Evolutionary conservation across 1,140 invertebrate genomes (phyloP).

Genomic region (Eulimnadia texana): DNA sequence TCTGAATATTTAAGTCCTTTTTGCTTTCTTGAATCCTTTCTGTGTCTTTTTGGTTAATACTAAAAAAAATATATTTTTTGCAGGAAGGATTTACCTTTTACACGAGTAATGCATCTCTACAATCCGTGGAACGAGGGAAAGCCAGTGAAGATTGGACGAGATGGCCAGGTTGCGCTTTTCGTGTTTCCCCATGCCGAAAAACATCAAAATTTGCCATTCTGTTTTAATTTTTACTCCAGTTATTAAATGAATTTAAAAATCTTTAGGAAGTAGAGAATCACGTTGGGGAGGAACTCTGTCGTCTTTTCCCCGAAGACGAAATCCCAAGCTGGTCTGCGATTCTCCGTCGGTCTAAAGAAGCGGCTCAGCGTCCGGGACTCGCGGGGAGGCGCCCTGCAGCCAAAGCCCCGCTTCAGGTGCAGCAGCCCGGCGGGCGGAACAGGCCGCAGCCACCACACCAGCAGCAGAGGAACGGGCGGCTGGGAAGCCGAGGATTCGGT

Average conservation of each 20-base stretch:
- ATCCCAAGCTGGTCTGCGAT: constrained; percentile 82
- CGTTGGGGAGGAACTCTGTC: constrained; percentile 85
- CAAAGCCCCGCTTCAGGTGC: constrained; percentile 19
- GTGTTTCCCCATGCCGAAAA: no score
- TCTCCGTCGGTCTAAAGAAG: constrained; percentile 72
- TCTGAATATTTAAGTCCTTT: constrained; percentile 18
- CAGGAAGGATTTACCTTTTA: constrained; percentile 83
- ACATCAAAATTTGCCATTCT: no score
- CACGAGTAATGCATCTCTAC: constrained; percentile 78
- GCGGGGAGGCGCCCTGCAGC: constrained; percentile 19
- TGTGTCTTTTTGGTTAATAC: background rate
- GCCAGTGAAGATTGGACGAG: constrained; percentile 94
- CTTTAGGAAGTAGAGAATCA: constrained; percentile 90
- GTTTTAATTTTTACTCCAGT: background rate
- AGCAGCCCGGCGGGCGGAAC: background rate
- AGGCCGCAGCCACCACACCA: constrained; percentile 28
- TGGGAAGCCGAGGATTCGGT: constrained; percentile 30
- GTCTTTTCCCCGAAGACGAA: constrained; percentile 85
- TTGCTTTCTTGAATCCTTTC: constrained; percentile 7
- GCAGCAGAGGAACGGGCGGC: constrained; percentile 30
- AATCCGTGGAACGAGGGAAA: constrained; percentile 98
- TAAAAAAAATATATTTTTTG: constrained; percentile 17
- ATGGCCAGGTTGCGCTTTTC: constrained; percentile 84
- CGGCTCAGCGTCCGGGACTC: constrained; percentile 37
- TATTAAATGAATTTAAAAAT: constrained; percentile 1